Percentiles rank a stretch among this genome's conserved stretches.
phyloP scores from a whole-genome alignment of 35 echinoderm and acorn worm species.

The Apostichopus japonicus region DNA sequence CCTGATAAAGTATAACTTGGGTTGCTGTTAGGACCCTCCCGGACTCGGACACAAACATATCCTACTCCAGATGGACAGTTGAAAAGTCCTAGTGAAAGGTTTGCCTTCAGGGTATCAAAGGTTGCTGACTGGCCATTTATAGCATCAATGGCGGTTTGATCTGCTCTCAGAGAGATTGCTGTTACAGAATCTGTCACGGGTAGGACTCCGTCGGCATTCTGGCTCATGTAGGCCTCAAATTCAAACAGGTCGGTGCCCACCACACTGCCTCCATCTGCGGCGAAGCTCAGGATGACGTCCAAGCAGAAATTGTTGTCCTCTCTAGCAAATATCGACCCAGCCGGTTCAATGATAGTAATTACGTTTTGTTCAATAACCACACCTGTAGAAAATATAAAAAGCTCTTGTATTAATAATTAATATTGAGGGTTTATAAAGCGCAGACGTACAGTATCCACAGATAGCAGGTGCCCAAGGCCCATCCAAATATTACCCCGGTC shows the following conservation, averaged over 20 bases:
- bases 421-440: no score
- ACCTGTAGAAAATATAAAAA: neutral
- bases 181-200: neutral
- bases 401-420: no score
- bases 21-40: neutral
- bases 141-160: neutral
- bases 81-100: neutral
- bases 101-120: constrained; percentile 21
- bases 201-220: neutral
- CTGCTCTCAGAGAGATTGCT: neutral
- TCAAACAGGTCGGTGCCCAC: neutral
- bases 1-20: constrained; percentile 29
- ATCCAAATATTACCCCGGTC: no score
- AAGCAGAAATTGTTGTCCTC: constrained; percentile 32
- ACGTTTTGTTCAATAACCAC: constrained; percentile 6
- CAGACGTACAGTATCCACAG: no score
- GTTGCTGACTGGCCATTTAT: neutral
- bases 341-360: neutral
- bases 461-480: no score
- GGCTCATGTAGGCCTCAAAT: constrained; percentile 37
- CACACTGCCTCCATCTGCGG: constrained; percentile 13
- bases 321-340: constrained; percentile 15
- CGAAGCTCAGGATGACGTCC: neutral
- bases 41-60: neutral
- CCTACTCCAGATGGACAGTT: constrained; percentile 6